phyloP scores from a whole-genome alignment of 2,888 invertebrate genomes.

The Celastrina argiolus region DNA sequence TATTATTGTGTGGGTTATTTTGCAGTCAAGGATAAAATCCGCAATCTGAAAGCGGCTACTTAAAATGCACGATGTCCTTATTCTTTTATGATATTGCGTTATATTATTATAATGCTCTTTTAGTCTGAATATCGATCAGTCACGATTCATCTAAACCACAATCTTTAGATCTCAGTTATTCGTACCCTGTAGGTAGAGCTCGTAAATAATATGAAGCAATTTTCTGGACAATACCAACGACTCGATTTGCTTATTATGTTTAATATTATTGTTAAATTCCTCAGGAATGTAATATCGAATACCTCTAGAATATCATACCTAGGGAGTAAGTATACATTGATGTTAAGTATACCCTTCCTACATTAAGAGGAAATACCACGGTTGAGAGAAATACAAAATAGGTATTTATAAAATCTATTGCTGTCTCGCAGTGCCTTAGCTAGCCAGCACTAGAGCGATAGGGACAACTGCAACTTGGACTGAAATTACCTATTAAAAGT shows the following conservation, averaged over 20 bases:
- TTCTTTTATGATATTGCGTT: constrained; percentile 4
- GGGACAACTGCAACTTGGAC: no score
- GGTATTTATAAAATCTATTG: no score
- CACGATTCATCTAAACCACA: constrained; percentile 8
- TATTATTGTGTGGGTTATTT: background rate
- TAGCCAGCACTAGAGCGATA: no score
- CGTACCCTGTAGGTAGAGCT: background rate
- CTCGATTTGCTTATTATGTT: background rate
- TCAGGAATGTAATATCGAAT: background rate
- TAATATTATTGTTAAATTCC: background rate
- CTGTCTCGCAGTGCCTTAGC: no score
- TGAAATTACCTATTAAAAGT: no score
- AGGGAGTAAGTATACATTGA: no score
- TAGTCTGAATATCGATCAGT: constrained; percentile 2
- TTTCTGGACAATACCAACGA: background rate
- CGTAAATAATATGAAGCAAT: constrained; percentile 1
- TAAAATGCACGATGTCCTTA: constrained; percentile 7
- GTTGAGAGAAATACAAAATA: no score
- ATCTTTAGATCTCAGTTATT: constrained; percentile 3
- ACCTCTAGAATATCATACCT: background rate
- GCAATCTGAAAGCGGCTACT: constrained; percentile 9
- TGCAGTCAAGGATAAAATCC: constrained; percentile 3
- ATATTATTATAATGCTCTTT: background rate
- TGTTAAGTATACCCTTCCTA: no score
- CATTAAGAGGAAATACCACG: no score